Evolutionary conservation across 2,888 invertebrate species (phyloP).

Genomic region (Hemistola chrysoprasaria): DNA sequence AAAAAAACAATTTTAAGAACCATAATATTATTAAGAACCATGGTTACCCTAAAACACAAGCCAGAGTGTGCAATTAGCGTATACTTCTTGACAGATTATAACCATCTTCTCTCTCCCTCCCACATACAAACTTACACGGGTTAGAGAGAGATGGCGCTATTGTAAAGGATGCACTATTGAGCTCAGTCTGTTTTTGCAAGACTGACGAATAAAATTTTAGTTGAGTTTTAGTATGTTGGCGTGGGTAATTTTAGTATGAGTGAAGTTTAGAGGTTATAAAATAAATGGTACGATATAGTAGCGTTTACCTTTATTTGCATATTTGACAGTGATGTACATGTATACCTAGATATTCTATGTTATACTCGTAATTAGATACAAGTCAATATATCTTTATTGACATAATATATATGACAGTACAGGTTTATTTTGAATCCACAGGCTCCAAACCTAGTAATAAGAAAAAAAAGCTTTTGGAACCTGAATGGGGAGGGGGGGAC

Average conservation of each 20-base stretch:
- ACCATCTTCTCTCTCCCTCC: slow-evolving; percentile 35
- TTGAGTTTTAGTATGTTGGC: slow-evolving; percentile 3
- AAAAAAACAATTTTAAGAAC: too few species aligned
- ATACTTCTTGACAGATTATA: slow-evolving; percentile 64
- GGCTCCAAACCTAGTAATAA: too few species aligned
- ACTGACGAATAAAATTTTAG: slow-evolving; percentile 17
- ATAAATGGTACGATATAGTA: too few species aligned
- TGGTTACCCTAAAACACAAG: slow-evolving; percentile 33
- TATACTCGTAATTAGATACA: too few species aligned
- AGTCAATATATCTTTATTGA: too few species aligned
- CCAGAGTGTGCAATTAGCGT: slow-evolving; percentile 62
- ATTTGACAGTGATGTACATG: too few species aligned
- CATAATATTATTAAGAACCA: slow-evolving; percentile 5
- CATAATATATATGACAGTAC: too few species aligned
- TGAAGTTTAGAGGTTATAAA: background rate
- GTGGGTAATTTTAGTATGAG: background rate
- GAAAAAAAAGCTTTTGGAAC: too few species aligned
- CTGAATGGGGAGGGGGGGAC: too few species aligned
- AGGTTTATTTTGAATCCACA: too few species aligned
- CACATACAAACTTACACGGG: slow-evolving; percentile 12
- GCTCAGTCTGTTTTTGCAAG: slow-evolving; percentile 29
- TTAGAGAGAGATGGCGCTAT: slow-evolving; percentile 34
- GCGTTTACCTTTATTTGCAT: too few species aligned
- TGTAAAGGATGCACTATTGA: slow-evolving; percentile 45
- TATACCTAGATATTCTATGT: too few species aligned